Conservation (phyloP, 2,113 vertebrate genomes). For the Aphyosemion australe region DNA sequence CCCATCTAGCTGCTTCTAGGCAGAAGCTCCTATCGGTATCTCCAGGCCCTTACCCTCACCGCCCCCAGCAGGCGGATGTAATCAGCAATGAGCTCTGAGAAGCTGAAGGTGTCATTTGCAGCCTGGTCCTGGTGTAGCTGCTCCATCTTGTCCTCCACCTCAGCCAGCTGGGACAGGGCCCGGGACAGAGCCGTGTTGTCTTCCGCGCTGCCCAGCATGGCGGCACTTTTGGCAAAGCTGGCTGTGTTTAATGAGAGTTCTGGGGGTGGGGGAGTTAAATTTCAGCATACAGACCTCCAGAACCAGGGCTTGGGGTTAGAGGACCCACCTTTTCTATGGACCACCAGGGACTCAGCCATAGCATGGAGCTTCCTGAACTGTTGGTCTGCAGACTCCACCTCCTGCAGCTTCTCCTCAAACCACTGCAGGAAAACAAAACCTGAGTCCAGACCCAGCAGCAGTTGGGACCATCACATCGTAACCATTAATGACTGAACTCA, state of each 20-base stretch:
- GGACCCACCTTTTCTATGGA: conserved; percentile 90
- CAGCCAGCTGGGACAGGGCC: conserved; percentile 93
- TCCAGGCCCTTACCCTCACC: conserved; percentile 81
- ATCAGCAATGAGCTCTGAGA: conserved; percentile 92
- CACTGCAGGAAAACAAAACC: conserved; percentile 80
- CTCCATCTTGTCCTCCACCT: conserved; percentile 97
- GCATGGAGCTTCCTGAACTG: conserved; percentile 90
- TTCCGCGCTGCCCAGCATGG: conserved; percentile 97
- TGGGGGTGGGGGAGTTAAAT: conserved; percentile 25
- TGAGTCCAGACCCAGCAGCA: not conserved
- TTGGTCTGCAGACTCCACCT: conserved; percentile 94
- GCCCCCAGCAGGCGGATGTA: conserved; percentile 93
- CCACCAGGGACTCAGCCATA: conserved; percentile 89
- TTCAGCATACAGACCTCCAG: too few relatives aligned
- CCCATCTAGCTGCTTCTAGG: not conserved
- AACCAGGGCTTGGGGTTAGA: too few relatives aligned
- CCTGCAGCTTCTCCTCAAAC: conserved; percentile 98
- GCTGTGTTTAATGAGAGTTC: conserved; percentile 89
- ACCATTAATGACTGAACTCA: conserved; percentile 89
- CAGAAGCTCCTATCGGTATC: too few relatives aligned
- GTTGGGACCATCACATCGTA: too few relatives aligned
- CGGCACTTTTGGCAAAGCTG: conserved; percentile 93
- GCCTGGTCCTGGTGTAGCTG: conserved; percentile 96
- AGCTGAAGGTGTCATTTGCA: conserved; percentile 88
- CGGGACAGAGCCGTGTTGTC: conserved; percentile 96